These are phyloP conservation scores for Genyomyrus donnyi DNA, from an alignment of 2,113 vertebrate species.

Conservation along the genomic window DNA sequence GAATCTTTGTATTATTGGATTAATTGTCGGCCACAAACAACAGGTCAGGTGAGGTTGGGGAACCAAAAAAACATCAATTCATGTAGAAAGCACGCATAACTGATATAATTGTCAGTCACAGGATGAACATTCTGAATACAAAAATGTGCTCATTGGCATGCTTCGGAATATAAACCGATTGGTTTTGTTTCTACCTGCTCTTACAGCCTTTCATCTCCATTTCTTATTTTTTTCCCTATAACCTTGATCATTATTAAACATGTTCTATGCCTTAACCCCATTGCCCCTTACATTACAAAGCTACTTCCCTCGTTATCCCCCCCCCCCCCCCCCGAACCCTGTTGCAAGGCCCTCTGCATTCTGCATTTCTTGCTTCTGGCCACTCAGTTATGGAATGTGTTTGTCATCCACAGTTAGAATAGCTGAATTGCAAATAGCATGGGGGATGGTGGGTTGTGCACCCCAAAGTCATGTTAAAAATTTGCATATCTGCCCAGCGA, in stretches of 20 bases:
- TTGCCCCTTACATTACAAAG: not conserved
- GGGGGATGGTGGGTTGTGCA: conserved; percentile 1
- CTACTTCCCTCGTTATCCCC: not conserved
- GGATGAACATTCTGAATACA: not conserved
- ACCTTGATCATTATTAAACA: not conserved
- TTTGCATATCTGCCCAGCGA: conserved; percentile 18
- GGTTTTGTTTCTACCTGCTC: not conserved
- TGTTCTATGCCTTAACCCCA: not conserved
- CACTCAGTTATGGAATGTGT: conserved; percentile 6
- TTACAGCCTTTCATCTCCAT: not conserved
- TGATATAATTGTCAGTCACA: not conserved
- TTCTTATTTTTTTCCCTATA: not conserved
- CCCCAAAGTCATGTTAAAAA: conserved; percentile 6
- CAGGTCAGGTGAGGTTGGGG: not conserved
- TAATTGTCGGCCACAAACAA: not conserved
- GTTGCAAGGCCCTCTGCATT: not conserved
- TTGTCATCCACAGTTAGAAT: not conserved
- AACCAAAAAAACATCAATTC: not conserved
- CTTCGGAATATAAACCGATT: not conserved
- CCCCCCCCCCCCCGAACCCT: not conserved
- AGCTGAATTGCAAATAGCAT: not conserved
- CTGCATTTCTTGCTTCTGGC: not conserved
- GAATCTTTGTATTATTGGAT: not conserved
- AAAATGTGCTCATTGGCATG: not conserved
- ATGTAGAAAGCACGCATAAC: not conserved